These are phyloP conservation scores for Nerophis ophidion DNA, from an alignment of 2,113 vertebrate species.

Conservation along the genomic window DNA sequence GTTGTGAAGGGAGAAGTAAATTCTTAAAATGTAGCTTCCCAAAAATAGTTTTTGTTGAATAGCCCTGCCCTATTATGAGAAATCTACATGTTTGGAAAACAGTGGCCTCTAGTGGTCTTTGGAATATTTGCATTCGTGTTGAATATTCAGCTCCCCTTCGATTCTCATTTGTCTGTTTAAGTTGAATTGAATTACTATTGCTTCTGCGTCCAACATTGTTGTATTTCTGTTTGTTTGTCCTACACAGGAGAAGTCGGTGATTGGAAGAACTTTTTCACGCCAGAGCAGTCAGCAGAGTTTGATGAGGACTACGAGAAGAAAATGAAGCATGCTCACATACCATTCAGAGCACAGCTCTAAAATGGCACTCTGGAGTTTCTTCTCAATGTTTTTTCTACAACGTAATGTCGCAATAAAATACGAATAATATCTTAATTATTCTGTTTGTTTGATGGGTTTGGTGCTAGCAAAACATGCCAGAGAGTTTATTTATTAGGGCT, in stretches of 20 bases:
- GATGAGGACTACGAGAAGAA: constrained; percentile 75
- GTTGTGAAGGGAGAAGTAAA: no score
- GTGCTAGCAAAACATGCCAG: no score
- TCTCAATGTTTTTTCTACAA: background rate
- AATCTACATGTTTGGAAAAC: no score
- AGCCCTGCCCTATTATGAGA: no score
- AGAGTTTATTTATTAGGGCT: no score
- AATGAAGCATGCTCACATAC: constrained; percentile 73
- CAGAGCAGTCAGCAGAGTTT: constrained; percentile 78
- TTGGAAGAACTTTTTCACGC: constrained; percentile 85
- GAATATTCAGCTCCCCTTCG: background rate
- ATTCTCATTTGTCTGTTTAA: background rate
- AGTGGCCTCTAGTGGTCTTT: no score
- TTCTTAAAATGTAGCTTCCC: no score
- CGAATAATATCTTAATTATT: no score
- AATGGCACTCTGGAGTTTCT: background rate
- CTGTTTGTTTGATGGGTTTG: no score
- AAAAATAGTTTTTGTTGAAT: no score
- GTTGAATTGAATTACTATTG: background rate
- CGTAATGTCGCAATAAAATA: no score
- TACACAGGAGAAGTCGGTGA: constrained; percentile 79
- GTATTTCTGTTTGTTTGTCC: background rate
- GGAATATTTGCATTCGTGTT: no score
- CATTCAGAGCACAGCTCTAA: constrained; percentile 72
- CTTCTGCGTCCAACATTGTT: background rate